phyloP scores from a whole-genome alignment of 2,888 invertebrate species.

The Copidosoma aretas region DNA sequence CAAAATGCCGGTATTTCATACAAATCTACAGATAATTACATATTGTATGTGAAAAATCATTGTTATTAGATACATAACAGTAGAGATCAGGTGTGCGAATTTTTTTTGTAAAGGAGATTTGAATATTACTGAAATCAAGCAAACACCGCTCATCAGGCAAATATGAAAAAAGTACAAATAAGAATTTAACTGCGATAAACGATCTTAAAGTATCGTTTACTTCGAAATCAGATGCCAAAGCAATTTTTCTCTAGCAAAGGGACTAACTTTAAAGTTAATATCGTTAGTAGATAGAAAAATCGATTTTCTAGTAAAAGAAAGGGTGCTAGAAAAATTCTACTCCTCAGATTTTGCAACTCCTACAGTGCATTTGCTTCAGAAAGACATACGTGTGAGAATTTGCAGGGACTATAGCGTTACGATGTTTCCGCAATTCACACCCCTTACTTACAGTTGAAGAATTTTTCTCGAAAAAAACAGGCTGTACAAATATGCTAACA shows the following conservation, averaged over 20 bases:
- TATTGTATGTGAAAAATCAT: not conserved
- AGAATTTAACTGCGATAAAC: slow-evolving; percentile 16
- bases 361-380: slow-evolving; percentile 49
- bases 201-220: slow-evolving; percentile 34
- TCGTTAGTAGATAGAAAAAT: slow-evolving; percentile 25
- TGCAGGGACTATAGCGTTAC: slow-evolving; percentile 48
- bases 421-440: slow-evolving; percentile 46
- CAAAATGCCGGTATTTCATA: no score
- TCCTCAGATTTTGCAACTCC: slow-evolving; percentile 51
- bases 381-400: slow-evolving; percentile 43
- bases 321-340: slow-evolving; percentile 42
- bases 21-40: not conserved
- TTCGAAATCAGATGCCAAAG: slow-evolving; percentile 35
- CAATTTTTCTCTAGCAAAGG: slow-evolving; percentile 39
- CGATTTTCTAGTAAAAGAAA: slow-evolving; percentile 33
- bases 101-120: not conserved
- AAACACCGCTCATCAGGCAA: not conserved
- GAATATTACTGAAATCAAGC: not conserved
- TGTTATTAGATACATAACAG: not conserved
- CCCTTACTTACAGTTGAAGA: slow-evolving; percentile 47
- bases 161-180: slow-evolving; percentile 18
- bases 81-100: not conserved
- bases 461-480: slow-evolving; percentile 44
- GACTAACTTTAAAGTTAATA: slow-evolving; percentile 39
- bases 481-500: slow-evolving; percentile 30